Conservation (phyloP, 2,113 vertebrate genomes). For the Pontoporia blainvillei region DNA sequence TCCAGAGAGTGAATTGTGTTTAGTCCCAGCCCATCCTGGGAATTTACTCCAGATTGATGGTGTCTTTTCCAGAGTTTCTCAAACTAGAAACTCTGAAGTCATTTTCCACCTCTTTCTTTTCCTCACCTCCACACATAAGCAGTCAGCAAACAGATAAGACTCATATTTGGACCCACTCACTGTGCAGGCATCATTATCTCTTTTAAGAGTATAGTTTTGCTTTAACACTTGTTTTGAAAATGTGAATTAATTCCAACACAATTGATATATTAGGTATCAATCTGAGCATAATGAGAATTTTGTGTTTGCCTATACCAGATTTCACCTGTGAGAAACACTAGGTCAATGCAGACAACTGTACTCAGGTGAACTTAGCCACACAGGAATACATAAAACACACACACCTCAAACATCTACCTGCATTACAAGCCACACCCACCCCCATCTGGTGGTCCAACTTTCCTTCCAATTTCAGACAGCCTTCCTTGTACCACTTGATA, state of each 20-base stretch:
- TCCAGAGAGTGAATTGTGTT: background rate
- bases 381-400: background rate
- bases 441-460: background rate
- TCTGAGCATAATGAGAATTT: background rate
- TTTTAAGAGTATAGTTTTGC: constrained; percentile 11
- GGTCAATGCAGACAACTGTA: background rate
- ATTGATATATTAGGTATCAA: background rate
- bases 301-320: background rate
- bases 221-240: background rate
- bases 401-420: background rate
- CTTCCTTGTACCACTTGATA: background rate
- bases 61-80: background rate
- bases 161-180: background rate
- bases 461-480: background rate
- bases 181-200: background rate
- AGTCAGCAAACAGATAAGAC: background rate
- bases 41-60: background rate
- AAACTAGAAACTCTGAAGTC: constrained; percentile 10
- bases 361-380: background rate
- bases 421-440: background rate
- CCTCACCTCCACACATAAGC: background rate
- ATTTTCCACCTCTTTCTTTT: background rate
- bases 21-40: background rate
- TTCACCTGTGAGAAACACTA: background rate
- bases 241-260: background rate